These are phyloP conservation scores for Drosophila ananassae DNA, from an alignment of 1,140 invertebrate genomes.

Conservation along the genomic window DNA sequence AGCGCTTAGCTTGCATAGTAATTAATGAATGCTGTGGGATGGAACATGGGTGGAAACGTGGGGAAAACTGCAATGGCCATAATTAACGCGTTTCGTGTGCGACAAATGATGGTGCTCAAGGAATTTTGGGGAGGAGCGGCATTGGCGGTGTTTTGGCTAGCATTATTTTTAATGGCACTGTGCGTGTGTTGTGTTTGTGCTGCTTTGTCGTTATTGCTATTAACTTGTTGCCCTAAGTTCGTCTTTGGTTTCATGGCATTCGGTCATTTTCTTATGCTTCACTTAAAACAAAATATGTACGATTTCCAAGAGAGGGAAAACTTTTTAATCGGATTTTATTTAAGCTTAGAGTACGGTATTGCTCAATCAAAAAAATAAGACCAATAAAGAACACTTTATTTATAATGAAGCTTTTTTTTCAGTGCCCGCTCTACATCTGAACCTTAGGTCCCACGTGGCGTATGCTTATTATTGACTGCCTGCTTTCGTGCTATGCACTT, in stretches of 20 bases:
- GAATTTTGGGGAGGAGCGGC: conserved; percentile 5
- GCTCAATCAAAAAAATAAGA: too few relatives aligned
- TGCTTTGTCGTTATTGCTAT: conserved; percentile 52
- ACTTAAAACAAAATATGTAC: neutral
- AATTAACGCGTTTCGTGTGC: conserved; percentile 80
- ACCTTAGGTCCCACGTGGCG: conserved; percentile 31
- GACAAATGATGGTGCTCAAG: conserved; percentile 68
- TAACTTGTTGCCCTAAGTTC: conserved; percentile 65
- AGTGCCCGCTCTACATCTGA: conserved; percentile 19
- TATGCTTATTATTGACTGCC: conserved; percentile 44
- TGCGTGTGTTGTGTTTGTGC: conserved; percentile 57
- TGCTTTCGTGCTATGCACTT: conserved; percentile 40
- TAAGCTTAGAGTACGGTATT: too few relatives aligned
- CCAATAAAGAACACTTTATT: too few relatives aligned
- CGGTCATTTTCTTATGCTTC: conserved; percentile 17
- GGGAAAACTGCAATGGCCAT: conserved; percentile 70
- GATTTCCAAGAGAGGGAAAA: neutral
- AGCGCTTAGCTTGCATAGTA: conserved; percentile 79
- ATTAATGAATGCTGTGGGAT: conserved; percentile 69
- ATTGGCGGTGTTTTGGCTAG: conserved; percentile 26
- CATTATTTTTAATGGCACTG: conserved; percentile 73
- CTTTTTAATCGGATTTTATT: too few relatives aligned
- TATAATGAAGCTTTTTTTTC: neutral
- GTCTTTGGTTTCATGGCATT: conserved; percentile 37
- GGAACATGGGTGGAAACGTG: neutral